These are phyloP conservation scores for Geopemphigus sp. DNA, from an alignment of 1,140 invertebrate genomes.

Conservation along the genomic window DNA sequence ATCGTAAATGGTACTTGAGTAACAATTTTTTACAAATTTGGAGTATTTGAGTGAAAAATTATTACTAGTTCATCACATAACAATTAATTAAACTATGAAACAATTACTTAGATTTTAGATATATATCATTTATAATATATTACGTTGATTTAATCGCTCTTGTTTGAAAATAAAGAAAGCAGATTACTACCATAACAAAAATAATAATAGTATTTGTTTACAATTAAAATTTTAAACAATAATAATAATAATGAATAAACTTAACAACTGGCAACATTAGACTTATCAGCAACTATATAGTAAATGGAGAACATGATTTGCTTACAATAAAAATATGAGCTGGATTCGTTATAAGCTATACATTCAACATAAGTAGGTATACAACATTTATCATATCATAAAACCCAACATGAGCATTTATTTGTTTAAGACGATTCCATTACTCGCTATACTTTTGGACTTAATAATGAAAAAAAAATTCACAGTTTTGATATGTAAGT, in stretches of 20 bases:
- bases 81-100: neutral
- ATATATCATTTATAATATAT: no score
- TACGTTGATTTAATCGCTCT: constrained; percentile 23
- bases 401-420: constrained; percentile 5
- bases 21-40: neutral
- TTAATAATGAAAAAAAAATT: constrained; percentile 4
- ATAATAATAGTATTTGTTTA: neutral
- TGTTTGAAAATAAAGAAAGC: constrained; percentile 1
- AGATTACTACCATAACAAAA: neutral
- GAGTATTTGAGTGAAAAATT: neutral
- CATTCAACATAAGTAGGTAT: neutral
- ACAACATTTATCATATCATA: neutral
- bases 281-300: neutral
- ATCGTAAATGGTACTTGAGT: neutral
- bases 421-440: neutral
- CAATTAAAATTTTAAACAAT: constrained; percentile 17
- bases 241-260: constrained; percentile 16
- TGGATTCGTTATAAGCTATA: neutral
- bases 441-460: neutral
- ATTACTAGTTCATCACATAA: neutral
- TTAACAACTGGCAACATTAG: constrained; percentile 23
- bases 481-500: constrained; percentile 39
- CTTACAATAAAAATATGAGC: constrained; percentile 17
- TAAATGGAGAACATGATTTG: neutral
- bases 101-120: neutral